Evolutionary conservation across 2,888 invertebrate genomes (phyloP), one percentile per base, ranked within the genome.

Genomic region (Pristionchus maxplancki): DNA sequence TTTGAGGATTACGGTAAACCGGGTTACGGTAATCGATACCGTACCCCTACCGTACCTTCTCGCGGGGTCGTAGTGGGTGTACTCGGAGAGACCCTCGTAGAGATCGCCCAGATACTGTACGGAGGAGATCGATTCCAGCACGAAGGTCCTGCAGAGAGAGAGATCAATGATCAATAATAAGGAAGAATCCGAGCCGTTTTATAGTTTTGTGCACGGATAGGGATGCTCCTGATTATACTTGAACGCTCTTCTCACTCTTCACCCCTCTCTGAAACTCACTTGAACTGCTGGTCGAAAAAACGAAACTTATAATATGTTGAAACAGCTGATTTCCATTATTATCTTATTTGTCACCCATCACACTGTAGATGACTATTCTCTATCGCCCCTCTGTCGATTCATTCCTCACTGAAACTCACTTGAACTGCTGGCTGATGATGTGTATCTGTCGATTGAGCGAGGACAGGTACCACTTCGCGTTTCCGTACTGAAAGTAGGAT

Each of bases 371-470:
- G n/a, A n/a, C n/a, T n/a, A n/a, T n/a, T n/a, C n/a, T n/a, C n/a
- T n/a, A n/a, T n/a, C n/a, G n/a, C n/a, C n/a, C n/a, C n/a, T n/a
- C n/a, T n/a, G n/a, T n/a, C n/a, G n/a, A n/a, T n/a, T n/a, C n/a
- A n/a, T n/a, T n/a, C n/a, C n/a, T n/a, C n/a, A n/a, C n/a, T 64
- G 53, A 85, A 74, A 74, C 91, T 89, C 71, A 93, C 93, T 89
- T 91, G 87, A 93, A 93, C 53, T 90, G 90, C 93, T 97, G 97
- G 94, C 97, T 97, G 91, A 97, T 97, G 87, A 96, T 96, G 90
- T 97, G 96, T 91, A 97, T 97, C 94, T 97, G 97, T 0, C 96
- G 96, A 95, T 97, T 97, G 90, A 97, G 95, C 91, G 96, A 96
- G 74, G 96, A 96, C 48, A 97, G 95, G 94, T 97, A 97, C 78